A percentile compares a stretch with the other conserved stretches of the same genome.
phyloP scores from a whole-genome alignment of 2,113 vertebrate species.

The Sceloporus undulatus region DNA sequence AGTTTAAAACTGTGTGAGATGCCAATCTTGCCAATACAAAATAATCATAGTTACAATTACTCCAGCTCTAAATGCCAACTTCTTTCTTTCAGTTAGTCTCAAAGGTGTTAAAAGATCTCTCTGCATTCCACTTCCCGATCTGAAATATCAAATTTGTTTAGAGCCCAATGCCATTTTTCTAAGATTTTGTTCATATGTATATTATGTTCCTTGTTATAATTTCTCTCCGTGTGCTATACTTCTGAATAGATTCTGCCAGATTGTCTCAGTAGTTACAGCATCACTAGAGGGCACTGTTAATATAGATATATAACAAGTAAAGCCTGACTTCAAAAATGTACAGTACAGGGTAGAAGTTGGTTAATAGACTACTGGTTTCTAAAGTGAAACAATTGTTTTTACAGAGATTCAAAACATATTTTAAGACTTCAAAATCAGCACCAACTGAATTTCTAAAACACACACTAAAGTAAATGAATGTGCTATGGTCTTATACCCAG shows the following conservation, averaged over 20 bases:
- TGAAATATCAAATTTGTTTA: not conserved
- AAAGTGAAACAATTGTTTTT: slow-evolving; percentile 52
- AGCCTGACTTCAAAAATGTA: not conserved
- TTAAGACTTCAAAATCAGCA: slow-evolving; percentile 30
- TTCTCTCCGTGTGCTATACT: not conserved
- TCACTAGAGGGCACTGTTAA: slow-evolving; percentile 74
- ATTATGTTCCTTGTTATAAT: too few species aligned
- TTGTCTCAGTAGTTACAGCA: slow-evolving; percentile 4
- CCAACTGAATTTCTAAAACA: slow-evolving; percentile 14
- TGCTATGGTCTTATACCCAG: slow-evolving; percentile 8
- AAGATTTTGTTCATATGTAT: not conserved
- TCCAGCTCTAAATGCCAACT: slow-evolving; percentile 14
- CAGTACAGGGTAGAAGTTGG: slow-evolving; percentile 34
- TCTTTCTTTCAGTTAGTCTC: too few species aligned
- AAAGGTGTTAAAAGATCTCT: too few species aligned
- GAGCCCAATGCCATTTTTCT: not conserved
- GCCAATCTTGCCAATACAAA: not conserved
- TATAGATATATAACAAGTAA: slow-evolving; percentile 39
- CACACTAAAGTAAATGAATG: slow-evolving; percentile 48
- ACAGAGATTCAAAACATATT: slow-evolving; percentile 45
- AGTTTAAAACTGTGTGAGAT: too few species aligned
- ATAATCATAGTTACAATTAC: slow-evolving; percentile 24
- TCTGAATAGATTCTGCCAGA: not conserved
- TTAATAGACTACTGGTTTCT: slow-evolving; percentile 30
- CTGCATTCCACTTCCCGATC: not conserved